A percentile compares a stretch with the other conserved stretches of the same genome.
Conservation (phyloP, 2,797 vertebrate genomes). For the Bradypodion ventrale region DNA sequence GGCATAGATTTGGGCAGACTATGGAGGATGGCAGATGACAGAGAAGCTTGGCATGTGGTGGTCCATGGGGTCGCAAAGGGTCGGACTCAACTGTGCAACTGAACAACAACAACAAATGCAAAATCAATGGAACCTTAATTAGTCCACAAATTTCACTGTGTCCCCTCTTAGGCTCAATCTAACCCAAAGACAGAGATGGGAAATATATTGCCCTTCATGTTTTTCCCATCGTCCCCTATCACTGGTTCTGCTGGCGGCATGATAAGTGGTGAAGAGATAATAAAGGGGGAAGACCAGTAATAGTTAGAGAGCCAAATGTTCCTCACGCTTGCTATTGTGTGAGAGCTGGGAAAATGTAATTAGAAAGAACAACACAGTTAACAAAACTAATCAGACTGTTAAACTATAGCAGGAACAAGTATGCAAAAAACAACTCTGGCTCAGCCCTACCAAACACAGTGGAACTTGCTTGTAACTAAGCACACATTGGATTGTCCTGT, state of each 20-base stretch:
- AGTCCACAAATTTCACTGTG: not conserved
- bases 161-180: not conserved
- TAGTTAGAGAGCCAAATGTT: not conserved
- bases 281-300: not conserved
- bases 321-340: not conserved
- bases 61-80: too few relatives aligned
- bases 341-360: constrained; percentile 3
- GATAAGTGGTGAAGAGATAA: too few relatives aligned
- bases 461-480: not conserved
- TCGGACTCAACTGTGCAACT: too few relatives aligned
- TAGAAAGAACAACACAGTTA: not conserved
- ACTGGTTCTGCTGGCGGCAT: not conserved
- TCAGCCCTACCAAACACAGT: not conserved
- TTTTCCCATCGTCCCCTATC: not conserved
- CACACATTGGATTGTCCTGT: not conserved
- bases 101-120: too few relatives aligned
- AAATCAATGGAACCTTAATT: not conserved
- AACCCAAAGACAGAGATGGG: not conserved
- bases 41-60: too few relatives aligned
- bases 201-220: not conserved
- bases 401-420: not conserved
- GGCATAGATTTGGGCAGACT: too few relatives aligned
- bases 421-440: too few relatives aligned
- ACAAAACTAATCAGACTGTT: not conserved
- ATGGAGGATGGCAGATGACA: too few relatives aligned